Evolutionary conservation across 1,140 invertebrate species (phyloP).

Genomic region (Tribolium castaneum): DNA sequence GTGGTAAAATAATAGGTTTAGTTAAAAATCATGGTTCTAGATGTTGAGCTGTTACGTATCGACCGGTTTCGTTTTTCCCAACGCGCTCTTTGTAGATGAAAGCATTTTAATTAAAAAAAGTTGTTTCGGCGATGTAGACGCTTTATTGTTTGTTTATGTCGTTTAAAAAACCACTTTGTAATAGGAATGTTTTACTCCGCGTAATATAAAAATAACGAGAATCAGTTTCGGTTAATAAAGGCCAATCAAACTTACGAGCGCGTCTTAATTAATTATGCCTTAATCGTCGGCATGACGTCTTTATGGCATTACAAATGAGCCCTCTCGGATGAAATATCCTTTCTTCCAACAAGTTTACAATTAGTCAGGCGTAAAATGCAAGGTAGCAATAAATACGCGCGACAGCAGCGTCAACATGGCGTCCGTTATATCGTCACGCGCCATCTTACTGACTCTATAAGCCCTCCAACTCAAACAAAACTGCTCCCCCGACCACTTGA

Average conservation of each 20-base stretch:
- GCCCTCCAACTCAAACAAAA: slow-evolving; percentile 41
- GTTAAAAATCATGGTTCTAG: background rate
- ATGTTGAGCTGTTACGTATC: background rate
- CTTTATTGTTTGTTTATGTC: background rate
- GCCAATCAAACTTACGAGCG: background rate
- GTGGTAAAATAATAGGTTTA: background rate
- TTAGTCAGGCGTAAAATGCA: slow-evolving; percentile 30
- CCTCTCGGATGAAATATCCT: slow-evolving; percentile 17
- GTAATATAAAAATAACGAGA: background rate
- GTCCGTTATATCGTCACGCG: slow-evolving; percentile 41
- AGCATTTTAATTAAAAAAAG: background rate
- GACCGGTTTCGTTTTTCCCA: background rate
- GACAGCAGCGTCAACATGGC: slow-evolving; percentile 29
- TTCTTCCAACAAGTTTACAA: slow-evolving; percentile 25
- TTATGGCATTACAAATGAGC: slow-evolving; percentile 25
- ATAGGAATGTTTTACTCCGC: background rate
- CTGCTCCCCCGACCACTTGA: background rate
- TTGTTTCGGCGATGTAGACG: background rate
- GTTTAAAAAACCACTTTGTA: background rate
- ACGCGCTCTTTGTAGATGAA: background rate
- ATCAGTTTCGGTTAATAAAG: background rate
- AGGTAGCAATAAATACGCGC: slow-evolving; percentile 14
- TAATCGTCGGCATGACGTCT: slow-evolving; percentile 11
- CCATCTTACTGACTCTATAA: slow-evolving; percentile 43
- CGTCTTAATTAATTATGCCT: slow-evolving; percentile 1